phyloP scores from a whole-genome alignment of 2,113 vertebrate species.

The Aptenodytes forsteri region DNA sequence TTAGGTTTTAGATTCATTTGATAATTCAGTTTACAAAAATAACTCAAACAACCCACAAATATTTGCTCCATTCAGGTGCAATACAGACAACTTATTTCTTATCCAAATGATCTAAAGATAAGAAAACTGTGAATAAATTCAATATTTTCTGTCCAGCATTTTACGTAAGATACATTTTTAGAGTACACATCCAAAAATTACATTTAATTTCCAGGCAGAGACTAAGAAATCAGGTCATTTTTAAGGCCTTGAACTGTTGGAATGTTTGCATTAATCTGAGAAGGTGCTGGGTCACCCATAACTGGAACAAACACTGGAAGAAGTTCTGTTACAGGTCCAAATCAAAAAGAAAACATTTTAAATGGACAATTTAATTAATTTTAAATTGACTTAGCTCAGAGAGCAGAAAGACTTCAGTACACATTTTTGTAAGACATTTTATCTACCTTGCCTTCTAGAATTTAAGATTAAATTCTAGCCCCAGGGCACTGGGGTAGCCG shows the following conservation, averaged over 20 bases:
- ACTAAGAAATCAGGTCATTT: not conserved
- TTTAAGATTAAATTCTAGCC: conserved; percentile 1
- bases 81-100: not conserved
- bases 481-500: not conserved
- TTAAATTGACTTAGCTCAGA: not conserved
- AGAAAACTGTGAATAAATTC: not conserved
- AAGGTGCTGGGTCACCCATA: not conserved
- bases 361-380: not conserved
- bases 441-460: not conserved
- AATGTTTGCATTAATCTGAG: not conserved
- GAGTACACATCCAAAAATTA: not conserved
- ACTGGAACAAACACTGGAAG: not conserved
- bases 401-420: not conserved
- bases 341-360: not conserved
- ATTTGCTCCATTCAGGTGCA: not conserved
- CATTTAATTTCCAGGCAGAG: not conserved
- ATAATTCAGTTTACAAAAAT: not conserved
- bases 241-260: not conserved
- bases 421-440: not conserved
- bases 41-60: not conserved
- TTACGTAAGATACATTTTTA: not conserved
- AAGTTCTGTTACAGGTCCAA: not conserved
- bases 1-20: not conserved
- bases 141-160: not conserved
- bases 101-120: not conserved